A percentile compares a stretch with the other conserved stretches of the same genome.
Conservation (phyloP, 2,888 invertebrate species). For the Odontothrips loti region DNA sequence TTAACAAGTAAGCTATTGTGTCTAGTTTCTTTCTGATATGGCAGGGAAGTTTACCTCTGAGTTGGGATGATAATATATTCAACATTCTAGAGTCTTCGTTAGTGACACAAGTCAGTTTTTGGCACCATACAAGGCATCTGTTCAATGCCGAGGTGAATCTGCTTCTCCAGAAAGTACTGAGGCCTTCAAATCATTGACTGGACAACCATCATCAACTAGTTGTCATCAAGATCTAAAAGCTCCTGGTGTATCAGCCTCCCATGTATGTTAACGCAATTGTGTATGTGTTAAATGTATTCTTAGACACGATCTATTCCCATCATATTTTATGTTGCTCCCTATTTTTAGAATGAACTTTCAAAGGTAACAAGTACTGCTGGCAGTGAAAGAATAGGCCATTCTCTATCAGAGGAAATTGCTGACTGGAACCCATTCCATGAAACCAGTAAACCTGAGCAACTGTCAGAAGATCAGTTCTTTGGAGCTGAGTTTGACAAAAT, state of each 20-base stretch:
- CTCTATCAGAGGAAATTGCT: slow-evolving; percentile 57
- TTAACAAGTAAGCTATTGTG: slow-evolving; percentile 62
- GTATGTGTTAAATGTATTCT: slow-evolving; percentile 44
- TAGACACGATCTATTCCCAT: slow-evolving; percentile 40
- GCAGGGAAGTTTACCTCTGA: too few relatives aligned
- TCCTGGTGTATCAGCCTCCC: slow-evolving; percentile 47
- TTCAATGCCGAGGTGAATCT: slow-evolving; percentile 52
- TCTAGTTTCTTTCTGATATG: slow-evolving; percentile 21
- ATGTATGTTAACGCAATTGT: slow-evolving; percentile 45
- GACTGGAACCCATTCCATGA: slow-evolving; percentile 85
- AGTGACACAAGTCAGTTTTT: slow-evolving; percentile 69
- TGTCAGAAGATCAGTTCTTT: slow-evolving; percentile 76
- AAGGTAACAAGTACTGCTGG: slow-evolving; percentile 38
- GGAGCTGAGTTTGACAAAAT: slow-evolving; percentile 80
- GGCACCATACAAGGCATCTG: slow-evolving; percentile 67
- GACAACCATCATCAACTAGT: not conserved
- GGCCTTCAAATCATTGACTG: slow-evolving; percentile 38
- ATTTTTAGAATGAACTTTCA: slow-evolving; percentile 47
- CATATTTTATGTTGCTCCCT: slow-evolving; percentile 32
- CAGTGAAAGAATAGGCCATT: slow-evolving; percentile 45
- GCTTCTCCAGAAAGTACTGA: slow-evolving; percentile 43
- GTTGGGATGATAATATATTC: slow-evolving; percentile 22
- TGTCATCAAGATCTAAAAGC: slow-evolving; percentile 33
- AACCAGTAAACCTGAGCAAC: slow-evolving; percentile 53
- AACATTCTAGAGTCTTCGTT: slow-evolving; percentile 61